Conservation (phyloP, 2,113 vertebrate species). For the Zingel zingel region DNA sequence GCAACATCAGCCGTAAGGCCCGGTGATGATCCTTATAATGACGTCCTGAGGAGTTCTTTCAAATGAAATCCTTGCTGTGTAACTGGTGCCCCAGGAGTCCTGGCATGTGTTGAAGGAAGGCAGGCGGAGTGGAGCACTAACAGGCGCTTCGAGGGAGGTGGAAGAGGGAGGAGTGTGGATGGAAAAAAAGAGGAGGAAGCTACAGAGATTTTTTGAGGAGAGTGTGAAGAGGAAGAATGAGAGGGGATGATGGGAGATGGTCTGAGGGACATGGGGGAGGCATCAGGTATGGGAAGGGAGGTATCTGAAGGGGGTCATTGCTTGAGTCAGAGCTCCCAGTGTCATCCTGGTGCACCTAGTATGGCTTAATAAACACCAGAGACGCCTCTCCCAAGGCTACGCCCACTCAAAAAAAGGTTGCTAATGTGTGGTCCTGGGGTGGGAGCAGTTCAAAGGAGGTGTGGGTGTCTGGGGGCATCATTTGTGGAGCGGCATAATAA, state of each 20-base stretch:
- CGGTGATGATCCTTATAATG: conserved; percentile 77
- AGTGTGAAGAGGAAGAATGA: conserved; percentile 19
- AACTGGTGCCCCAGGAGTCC: conserved; percentile 74
- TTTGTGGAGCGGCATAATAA: conserved; percentile 64
- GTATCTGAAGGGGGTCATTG: conserved; percentile 8
- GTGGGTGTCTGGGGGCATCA: conserved; percentile 62
- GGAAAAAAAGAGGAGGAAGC: conserved; percentile 2
- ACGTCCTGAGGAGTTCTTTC: conserved; percentile 75
- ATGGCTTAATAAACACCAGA: conserved; percentile 79
- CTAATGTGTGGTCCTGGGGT: conserved; percentile 61
- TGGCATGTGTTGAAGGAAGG: conserved; percentile 76
- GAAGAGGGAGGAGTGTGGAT: conserved; percentile 37
- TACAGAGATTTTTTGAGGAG: conserved; percentile 7
- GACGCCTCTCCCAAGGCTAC: conserved; percentile 53
- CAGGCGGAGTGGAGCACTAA: conserved; percentile 55
- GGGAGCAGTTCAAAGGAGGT: conserved; percentile 66
- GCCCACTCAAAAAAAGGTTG: conserved; percentile 57
- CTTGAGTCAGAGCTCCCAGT: conserved; percentile 78
- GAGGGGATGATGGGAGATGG: conserved; percentile 51
- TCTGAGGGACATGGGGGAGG: conserved; percentile 35
- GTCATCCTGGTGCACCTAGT: conserved; percentile 78
- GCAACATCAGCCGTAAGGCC: conserved; percentile 74
- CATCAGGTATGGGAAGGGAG: conserved; percentile 16
- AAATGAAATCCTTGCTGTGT: conserved; percentile 70
- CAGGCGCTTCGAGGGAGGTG: conserved; percentile 72